phyloP scores from a whole-genome alignment of 1,140 invertebrate species.

The Diuraphis noxia region DNA sequence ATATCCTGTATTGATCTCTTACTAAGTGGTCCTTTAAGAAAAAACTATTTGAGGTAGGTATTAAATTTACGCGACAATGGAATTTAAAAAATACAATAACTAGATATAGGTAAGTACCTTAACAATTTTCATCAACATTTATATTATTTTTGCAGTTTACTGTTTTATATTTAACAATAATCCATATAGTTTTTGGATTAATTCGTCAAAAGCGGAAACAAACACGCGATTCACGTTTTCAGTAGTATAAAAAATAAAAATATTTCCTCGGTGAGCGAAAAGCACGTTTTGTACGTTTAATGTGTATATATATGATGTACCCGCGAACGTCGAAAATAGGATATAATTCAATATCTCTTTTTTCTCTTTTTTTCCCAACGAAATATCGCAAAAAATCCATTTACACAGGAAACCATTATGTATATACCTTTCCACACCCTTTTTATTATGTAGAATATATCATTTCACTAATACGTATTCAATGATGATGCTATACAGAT shows the following conservation, averaged over 20 bases:
- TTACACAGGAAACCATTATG: background rate
- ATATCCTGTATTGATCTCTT: background rate
- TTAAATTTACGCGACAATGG: no score
- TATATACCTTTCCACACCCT: background rate
- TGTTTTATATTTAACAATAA: background rate
- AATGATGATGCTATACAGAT: slow-evolving; percentile 3
- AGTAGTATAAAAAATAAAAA: background rate
- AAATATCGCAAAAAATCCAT: background rate
- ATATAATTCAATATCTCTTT: background rate
- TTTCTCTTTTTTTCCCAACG: background rate
- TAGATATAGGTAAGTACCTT: no score
- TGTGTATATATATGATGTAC: background rate
- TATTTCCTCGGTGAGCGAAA: background rate
- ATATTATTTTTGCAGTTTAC: background rate
- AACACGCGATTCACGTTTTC: background rate
- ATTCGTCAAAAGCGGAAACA: background rate
- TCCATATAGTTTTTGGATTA: background rate
- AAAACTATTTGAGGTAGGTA: background rate
- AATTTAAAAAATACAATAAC: no score
- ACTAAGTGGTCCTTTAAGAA: background rate
- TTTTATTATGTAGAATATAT: slow-evolving; percentile 2
- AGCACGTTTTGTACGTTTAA: background rate
- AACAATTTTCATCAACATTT: no score
- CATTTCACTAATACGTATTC: background rate
- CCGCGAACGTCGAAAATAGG: background rate